A percentile compares a stretch with the other conserved stretches of the same genome.
phyloP scores from a whole-genome alignment of 1,140 invertebrate species.

The Andrena cerasifolii region DNA sequence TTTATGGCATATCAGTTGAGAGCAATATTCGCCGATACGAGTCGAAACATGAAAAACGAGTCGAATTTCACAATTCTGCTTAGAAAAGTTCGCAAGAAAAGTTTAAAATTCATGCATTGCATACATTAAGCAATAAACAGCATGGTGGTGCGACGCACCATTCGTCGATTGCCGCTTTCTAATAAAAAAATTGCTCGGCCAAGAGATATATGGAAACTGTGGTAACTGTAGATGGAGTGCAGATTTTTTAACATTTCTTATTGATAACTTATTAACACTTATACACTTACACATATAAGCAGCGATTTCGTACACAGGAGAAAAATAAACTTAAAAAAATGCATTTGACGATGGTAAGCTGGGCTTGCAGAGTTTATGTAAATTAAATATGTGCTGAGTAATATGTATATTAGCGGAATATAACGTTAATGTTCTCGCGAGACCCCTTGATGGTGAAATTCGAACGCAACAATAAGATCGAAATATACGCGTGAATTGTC shows the following conservation, averaged over 20 bases:
- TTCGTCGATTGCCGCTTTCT: slow-evolving; percentile 58
- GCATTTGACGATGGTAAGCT: slow-evolving; percentile 70
- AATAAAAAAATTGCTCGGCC: slow-evolving; percentile 25
- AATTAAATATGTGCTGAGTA: slow-evolving; percentile 65
- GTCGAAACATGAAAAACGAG: slow-evolving; percentile 29
- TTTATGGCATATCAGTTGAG: not conserved
- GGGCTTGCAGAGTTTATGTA: slow-evolving; percentile 68
- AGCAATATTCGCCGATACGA: slow-evolving; percentile 61
- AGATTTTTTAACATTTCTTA: slow-evolving; percentile 64
- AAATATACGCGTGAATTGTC: slow-evolving; percentile 39
- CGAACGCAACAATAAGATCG: slow-evolving; percentile 24
- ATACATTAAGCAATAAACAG: slow-evolving; percentile 55
- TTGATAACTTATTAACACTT: slow-evolving; percentile 63
- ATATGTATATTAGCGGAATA: slow-evolving; percentile 57
- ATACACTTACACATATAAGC: slow-evolving; percentile 64
- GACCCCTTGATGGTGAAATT: slow-evolving; percentile 41
- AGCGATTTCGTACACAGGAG: slow-evolving; percentile 60
- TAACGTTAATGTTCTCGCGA: slow-evolving; percentile 52
- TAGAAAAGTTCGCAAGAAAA: slow-evolving; percentile 12
- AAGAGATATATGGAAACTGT: slow-evolving; percentile 35
- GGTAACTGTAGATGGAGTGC: slow-evolving; percentile 56
- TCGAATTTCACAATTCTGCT: slow-evolving; percentile 11
- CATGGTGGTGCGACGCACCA: slow-evolving; percentile 48
- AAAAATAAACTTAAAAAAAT: slow-evolving; percentile 59
- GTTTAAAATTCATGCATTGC: slow-evolving; percentile 41